Base-by-base conservation (phyloP, 2,888 invertebrate species). In the Himalopsyche anomala region DNA sequence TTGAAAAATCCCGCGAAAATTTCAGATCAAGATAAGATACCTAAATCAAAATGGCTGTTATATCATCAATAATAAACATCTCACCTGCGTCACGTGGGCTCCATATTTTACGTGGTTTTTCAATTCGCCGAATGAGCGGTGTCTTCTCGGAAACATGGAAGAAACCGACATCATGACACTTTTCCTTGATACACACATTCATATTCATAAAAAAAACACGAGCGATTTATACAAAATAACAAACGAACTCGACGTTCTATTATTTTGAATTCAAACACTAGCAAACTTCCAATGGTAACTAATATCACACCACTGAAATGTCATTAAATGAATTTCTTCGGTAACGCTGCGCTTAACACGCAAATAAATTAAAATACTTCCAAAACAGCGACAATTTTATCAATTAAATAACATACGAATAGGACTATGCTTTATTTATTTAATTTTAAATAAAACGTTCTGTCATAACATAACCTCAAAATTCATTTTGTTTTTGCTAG, bases 131-230 rank as follows among this genome's bases (percentile, higher is more conserved):
- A 36, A 74, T 74, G 36, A 74, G 74, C 36, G 84, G 84, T 36
- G 81, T 81, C n/a, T 36, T 81, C 40, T 84, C 84, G 6, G 81
- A 38, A 17, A 51, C 51, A 6, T 74, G 28, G 11, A 40, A 40
- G n/a, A 45, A 45, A 4, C 45, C 69, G 17, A 45, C 54, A 55
- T 82, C 56, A 55, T 85, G 51, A 54, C 54, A 55, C n/a, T 82
- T 82, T 6, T 82, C 74, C 12, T 81, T 62, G 38, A 79, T 38
- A 80, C 82, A 85, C 40, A 85, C 85, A 15, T 85, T 85, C 85
- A 85, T 85, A 51, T 69, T 82, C 45, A 85, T 74, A 79, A 54
- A 54, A 81, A 51, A 17, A 80, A 19, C 45, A 19, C 45, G 15
- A 19, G 2, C 74, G 74, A 51, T 45, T 28, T 42, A 45, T 42